Percentiles rank a stretch among this genome's conserved stretches.
Evolutionary conservation across 2,797 vertebrate genomes (phyloP).

Genomic region (Crenuchus spilurus): DNA sequence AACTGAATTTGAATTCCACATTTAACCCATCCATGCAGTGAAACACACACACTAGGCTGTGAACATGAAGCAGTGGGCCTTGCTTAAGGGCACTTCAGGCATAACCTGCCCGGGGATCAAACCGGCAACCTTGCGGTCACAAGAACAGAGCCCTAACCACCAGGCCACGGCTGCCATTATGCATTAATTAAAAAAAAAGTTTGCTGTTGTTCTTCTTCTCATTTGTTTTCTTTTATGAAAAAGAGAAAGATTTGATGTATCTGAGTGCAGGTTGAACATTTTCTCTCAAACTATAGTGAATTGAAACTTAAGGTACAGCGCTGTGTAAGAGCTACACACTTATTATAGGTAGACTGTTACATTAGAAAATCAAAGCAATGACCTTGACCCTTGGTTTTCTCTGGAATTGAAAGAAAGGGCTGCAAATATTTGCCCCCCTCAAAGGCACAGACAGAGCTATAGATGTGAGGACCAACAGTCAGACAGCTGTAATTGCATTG

Average conservation of each 20-base stretch:
- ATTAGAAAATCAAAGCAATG: background rate
- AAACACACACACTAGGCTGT: no score
- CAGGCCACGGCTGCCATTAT: no score
- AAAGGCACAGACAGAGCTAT: background rate
- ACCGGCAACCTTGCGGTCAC: no score
- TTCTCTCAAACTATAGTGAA: background rate
- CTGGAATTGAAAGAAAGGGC: background rate
- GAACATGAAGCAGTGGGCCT: no score
- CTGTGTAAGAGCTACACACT: background rate
- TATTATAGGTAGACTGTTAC: background rate
- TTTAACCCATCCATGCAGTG: no score
- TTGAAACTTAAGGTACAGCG: background rate
- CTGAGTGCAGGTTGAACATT: background rate
- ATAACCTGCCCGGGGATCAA: no score
- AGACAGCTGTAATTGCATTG: background rate
- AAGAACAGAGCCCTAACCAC: no score
- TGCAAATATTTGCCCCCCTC: background rate
- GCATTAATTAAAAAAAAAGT: slow-evolving; percentile 20
- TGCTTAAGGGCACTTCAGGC: no score
- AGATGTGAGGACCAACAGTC: background rate
- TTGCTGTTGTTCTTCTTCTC: slow-evolving; percentile 11
- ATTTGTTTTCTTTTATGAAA: background rate
- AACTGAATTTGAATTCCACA: no score
- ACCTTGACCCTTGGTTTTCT: slow-evolving; percentile 1
- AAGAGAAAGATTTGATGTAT: background rate